A percentile compares a stretch with the other conserved stretches of the same genome.
Conservation (phyloP, 2,113 vertebrate species). For the Ctenodactylus gundi region DNA sequence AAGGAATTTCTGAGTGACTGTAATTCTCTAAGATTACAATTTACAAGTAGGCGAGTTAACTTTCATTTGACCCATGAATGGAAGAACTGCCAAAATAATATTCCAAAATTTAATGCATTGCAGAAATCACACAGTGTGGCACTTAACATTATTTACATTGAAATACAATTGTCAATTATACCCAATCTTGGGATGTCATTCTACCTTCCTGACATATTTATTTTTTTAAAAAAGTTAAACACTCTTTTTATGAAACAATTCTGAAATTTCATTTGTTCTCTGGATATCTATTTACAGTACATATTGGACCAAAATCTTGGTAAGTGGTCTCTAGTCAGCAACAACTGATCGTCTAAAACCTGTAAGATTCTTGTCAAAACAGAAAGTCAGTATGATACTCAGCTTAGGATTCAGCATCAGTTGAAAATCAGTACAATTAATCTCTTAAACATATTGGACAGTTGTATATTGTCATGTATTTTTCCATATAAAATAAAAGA, state of each 20-base stretch:
- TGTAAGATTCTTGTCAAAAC: background rate
- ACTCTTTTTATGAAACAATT: background rate
- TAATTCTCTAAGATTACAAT: too few species aligned
- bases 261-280: background rate
- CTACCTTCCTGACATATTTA: too few species aligned
- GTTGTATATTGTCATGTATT: background rate
- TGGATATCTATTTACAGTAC: background rate
- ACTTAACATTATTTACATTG: too few species aligned
- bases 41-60: too few species aligned
- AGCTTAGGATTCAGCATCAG: background rate
- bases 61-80: background rate
- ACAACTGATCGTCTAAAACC: background rate
- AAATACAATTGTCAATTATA: too few species aligned
- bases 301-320: background rate
- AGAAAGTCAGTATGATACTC: background rate
- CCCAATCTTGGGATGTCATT: too few species aligned
- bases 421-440: background rate
- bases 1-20: too few species aligned
- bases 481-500: background rate
- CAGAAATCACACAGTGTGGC: background rate
- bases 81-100: background rate
- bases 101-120: background rate
- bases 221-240: background rate
- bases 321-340: background rate
- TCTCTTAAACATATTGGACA: rapidly evolving